Conservation (phyloP, 2,113 vertebrate genomes). For the Ictidomys tridecemlineatus region DNA sequence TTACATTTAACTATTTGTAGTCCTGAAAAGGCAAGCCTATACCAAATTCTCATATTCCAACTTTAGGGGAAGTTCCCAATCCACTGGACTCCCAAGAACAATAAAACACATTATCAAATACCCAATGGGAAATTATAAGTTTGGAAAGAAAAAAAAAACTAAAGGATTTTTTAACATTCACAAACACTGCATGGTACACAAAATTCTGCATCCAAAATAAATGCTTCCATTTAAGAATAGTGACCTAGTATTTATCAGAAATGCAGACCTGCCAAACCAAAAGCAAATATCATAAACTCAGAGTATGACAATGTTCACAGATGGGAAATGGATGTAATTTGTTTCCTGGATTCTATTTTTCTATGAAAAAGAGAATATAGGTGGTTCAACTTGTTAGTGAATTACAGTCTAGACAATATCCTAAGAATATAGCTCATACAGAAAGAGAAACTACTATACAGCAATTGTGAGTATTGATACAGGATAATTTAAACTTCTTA, state of each 20-base stretch:
- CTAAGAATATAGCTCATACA: neutral
- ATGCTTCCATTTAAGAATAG: neutral
- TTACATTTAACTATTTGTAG: neutral
- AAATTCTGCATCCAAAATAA: neutral
- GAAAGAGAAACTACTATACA: neutral
- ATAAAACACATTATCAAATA: neutral
- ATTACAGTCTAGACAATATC: slow-evolving; percentile 10
- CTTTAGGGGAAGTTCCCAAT: neutral
- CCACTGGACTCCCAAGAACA: neutral
- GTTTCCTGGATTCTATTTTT: neutral
- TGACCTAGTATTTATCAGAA: slow-evolving; percentile 7
- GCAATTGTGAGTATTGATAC: neutral
- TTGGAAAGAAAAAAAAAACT: neutral
- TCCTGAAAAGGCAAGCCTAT: neutral
- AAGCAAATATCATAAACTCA: neutral
- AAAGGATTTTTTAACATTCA: neutral
- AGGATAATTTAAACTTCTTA: neutral
- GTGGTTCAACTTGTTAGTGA: neutral
- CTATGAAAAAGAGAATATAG: neutral
- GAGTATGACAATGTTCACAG: neutral
- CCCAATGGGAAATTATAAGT: neutral
- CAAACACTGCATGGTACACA: neutral
- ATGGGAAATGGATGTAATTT: neutral
- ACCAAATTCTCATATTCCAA: neutral
- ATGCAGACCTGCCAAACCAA: neutral